A percentile compares a stretch with the other conserved stretches of the same genome.
These are phyloP conservation scores for Amphiura filiformis DNA, from an alignment of 35 echinoderm and acorn worm genomes.

Conservation along the genomic window DNA sequence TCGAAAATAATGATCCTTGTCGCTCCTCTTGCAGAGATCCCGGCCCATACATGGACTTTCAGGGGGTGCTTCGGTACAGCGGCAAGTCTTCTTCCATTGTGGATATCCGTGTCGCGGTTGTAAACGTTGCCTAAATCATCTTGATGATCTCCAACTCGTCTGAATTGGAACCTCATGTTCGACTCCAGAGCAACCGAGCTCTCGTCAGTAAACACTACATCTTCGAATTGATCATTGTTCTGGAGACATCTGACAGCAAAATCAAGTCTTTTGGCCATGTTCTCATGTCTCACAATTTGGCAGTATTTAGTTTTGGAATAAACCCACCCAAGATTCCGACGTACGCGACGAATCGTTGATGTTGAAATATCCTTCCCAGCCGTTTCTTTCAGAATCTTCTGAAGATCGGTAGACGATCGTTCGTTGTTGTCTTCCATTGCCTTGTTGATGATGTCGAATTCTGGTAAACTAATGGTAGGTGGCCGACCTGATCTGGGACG, in stretches of 20 bases:
- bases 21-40: conserved; percentile 4
- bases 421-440: conserved; percentile 18
- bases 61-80: conserved; percentile 45
- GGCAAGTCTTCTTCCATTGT: too few species aligned
- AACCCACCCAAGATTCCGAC: conserved; percentile 32
- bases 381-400: neutral
- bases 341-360: neutral
- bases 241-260: conserved; percentile 13
- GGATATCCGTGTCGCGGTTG: too few species aligned
- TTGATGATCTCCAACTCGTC: too few species aligned
- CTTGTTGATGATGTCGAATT: neutral
- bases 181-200: conserved; percentile 36
- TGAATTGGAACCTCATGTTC: too few species aligned
- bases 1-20: conserved; percentile 30
- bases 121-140: too few species aligned
- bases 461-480: too few species aligned
- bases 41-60: conserved; percentile 40
- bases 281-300: conserved; percentile 19
- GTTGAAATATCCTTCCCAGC: neutral
- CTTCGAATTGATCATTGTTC: conserved; percentile 33
- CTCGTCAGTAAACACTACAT: conserved; percentile 73
- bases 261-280: neutral
- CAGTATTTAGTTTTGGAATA: conserved; percentile 22
- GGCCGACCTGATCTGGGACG: too few species aligned
- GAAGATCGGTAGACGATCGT: conserved; percentile 14